Evolutionary conservation across 1,140 invertebrate species (phyloP).

Genomic region (Plutomurus gul): DNA sequence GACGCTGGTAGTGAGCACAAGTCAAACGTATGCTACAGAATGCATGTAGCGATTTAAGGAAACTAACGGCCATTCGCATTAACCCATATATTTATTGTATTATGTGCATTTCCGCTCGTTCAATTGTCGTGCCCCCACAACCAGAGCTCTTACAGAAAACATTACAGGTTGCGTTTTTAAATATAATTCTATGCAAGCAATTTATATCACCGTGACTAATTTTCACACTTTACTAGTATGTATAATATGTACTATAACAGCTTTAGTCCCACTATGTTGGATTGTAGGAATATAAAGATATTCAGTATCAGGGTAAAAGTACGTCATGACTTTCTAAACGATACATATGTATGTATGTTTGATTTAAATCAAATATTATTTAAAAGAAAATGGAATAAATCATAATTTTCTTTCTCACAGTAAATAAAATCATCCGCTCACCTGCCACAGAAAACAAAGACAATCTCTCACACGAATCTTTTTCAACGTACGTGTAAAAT

Average conservation of each 20-base stretch:
- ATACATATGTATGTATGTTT: too few species aligned
- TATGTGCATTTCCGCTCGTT: constrained; percentile 14
- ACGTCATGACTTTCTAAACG: too few species aligned
- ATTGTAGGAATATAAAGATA: neutral
- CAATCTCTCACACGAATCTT: neutral
- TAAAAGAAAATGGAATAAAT: neutral
- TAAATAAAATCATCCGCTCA: neutral
- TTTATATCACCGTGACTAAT: too few species aligned
- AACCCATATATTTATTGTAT: constrained; percentile 21
- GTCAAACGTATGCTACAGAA: neutral
- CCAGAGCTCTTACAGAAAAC: neutral
- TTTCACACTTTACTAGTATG: neutral
- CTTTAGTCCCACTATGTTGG: neutral
- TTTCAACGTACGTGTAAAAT: neutral
- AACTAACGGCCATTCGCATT: constrained; percentile 14
- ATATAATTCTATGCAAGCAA: neutral
- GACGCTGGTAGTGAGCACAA: too few species aligned
- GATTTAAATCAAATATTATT: too few species aligned
- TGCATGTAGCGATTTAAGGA: neutral
- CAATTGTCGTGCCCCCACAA: neutral
- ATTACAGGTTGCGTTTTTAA: neutral
- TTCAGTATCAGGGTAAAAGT: too few species aligned
- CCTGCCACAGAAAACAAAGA: neutral
- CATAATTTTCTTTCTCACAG: neutral
- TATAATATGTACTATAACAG: neutral